phyloP scores from a whole-genome alignment of 2,113 vertebrate species.

The Datnioides undecimradiatus region DNA sequence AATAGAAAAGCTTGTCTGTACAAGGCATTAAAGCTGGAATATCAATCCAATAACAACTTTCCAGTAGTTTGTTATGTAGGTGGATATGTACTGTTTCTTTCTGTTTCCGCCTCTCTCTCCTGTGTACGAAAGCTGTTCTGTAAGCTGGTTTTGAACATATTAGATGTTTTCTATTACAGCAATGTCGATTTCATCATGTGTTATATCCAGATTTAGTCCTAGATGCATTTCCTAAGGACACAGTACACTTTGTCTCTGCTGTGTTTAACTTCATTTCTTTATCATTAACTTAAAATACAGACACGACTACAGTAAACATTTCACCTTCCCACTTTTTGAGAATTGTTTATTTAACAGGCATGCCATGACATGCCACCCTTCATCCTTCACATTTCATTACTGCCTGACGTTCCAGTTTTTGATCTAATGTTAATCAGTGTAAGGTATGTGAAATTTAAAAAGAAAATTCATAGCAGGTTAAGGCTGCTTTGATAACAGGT shows the following conservation, averaged over 20 bases:
- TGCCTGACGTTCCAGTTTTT: not conserved
- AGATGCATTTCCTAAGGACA: slow-evolving; percentile 36
- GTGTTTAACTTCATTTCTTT: slow-evolving; percentile 13
- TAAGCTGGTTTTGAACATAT: slow-evolving; percentile 7
- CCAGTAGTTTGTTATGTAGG: slow-evolving; percentile 23
- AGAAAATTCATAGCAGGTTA: not conserved
- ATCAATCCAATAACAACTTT: slow-evolving; percentile 9
- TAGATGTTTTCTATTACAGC: not conserved
- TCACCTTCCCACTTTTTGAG: not conserved
- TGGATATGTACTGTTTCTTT: slow-evolving; percentile 1
- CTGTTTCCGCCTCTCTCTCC: not conserved
- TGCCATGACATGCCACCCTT: not conserved
- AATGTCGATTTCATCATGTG: slow-evolving; percentile 6
- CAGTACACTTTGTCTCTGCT: slow-evolving; percentile 19
- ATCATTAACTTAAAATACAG: slow-evolving; percentile 30
- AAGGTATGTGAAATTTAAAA: not conserved
- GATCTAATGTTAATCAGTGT: not conserved
- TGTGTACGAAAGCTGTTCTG: not conserved
- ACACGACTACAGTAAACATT: slow-evolving; percentile 25
- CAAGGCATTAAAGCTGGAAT: slow-evolving; percentile 35
- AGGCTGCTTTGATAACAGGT: not conserved
- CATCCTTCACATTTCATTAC: not conserved
- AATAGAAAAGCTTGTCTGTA: slow-evolving; percentile 12
- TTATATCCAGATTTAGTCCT: slow-evolving; percentile 31
- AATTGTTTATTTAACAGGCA: not conserved